Evolutionary conservation across 2,888 invertebrate species (phyloP).

Genomic region (Synergus umbraculus): DNA sequence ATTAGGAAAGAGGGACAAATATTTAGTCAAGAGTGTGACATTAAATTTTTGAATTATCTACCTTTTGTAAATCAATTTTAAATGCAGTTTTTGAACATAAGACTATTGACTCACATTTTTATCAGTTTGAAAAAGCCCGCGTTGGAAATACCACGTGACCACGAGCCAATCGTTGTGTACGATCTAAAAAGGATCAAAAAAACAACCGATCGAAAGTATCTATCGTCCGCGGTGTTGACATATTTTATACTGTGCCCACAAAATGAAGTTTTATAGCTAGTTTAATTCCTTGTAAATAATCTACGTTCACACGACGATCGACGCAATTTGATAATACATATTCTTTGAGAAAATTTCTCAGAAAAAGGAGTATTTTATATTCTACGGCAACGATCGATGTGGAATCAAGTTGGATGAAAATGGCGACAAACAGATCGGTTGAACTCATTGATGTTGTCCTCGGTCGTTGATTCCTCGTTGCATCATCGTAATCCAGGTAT

Average conservation of each 20-base stretch:
- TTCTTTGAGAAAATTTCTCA: background rate
- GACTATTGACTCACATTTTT: background rate
- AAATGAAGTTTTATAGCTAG: conserved; percentile 10
- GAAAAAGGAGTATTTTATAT: background rate
- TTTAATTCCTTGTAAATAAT: background rate
- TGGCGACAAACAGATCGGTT: conserved; percentile 64
- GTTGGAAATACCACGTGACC: conserved; percentile 1
- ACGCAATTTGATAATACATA: background rate
- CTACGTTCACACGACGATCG: background rate
- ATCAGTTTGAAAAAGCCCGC: background rate
- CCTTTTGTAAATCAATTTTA: background rate
- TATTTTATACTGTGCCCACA: conserved; percentile 11
- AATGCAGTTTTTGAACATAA: background rate
- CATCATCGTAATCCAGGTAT: conserved; percentile 59
- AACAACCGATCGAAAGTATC: conserved; percentile 5
- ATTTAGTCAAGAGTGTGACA: too few relatives aligned
- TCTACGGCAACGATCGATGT: conserved; percentile 51
- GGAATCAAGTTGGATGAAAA: conserved; percentile 71
- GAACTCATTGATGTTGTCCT: conserved; percentile 65
- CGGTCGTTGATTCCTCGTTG: conserved; percentile 61
- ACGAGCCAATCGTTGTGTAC: background rate
- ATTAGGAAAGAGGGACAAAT: background rate
- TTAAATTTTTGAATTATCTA: background rate
- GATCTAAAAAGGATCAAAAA: background rate
- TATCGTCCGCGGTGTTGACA: background rate